These are phyloP conservation scores for Eucera pruinosa DNA, from an alignment of 2,888 invertebrate species.

Conservation along the genomic window DNA sequence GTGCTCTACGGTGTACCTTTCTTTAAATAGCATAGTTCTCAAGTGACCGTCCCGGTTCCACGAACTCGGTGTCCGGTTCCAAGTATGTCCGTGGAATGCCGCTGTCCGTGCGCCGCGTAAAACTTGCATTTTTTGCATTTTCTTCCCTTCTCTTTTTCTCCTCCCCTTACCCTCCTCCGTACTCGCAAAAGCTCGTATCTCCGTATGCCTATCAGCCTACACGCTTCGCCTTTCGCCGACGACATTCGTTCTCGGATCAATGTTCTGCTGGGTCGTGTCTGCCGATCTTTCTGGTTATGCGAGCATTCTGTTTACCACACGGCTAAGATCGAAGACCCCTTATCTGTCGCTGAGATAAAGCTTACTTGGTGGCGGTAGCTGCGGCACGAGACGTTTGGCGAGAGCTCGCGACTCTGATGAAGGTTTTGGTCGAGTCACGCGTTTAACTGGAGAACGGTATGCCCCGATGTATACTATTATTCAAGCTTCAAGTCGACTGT, in stretches of 20 bases:
- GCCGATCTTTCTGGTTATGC: constrained; percentile 49
- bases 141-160: constrained; percentile 3
- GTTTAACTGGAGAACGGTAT: background rate
- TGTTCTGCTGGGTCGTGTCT: constrained; percentile 26
- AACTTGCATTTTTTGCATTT: constrained; percentile 63
- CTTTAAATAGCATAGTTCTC: constrained; percentile 76
- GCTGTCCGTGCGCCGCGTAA: constrained; percentile 51
- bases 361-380: constrained; percentile 5
- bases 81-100: constrained; percentile 73
- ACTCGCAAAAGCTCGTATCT: background rate
- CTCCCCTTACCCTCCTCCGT: background rate
- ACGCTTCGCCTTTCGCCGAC: constrained; percentile 69
- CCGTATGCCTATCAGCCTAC: constrained; percentile 42
- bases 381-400: constrained; percentile 22
- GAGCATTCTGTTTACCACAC: constrained; percentile 45
- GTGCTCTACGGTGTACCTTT: constrained; percentile 64
- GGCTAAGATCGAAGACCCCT: constrained; percentile 67
- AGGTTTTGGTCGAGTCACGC: background rate
- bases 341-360: constrained; percentile 60
- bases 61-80: constrained; percentile 75
- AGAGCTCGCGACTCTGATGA: constrained; percentile 22
- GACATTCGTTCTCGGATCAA: constrained; percentile 45
- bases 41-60: constrained; percentile 74
- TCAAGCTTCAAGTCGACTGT: too few species aligned
- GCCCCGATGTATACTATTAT: too few species aligned